Evolutionary conservation across 1,140 invertebrate genomes (phyloP).

Genomic region (Drosophila rhopaloa): DNA sequence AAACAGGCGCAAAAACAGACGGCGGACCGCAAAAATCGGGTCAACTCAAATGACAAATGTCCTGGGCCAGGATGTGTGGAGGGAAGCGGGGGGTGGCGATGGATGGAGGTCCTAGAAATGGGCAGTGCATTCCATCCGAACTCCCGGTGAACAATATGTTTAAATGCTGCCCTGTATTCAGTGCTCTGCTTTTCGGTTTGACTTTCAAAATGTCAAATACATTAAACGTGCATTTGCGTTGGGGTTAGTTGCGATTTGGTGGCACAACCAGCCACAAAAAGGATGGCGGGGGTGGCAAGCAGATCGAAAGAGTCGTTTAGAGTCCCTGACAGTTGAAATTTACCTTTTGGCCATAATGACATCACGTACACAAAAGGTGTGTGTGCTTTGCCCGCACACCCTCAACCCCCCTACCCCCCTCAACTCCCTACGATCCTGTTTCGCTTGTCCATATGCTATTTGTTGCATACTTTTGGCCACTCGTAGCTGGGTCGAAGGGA

Average conservation of each 20-base stretch:
- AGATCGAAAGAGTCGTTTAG: constrained; percentile 74
- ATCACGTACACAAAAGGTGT: constrained; percentile 81
- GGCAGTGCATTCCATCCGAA: constrained; percentile 9
- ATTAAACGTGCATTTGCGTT: constrained; percentile 80
- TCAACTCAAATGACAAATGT: constrained; percentile 79
- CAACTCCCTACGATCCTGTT: constrained; percentile 6
- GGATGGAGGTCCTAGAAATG: background rate
- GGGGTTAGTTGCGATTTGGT: constrained; percentile 73
- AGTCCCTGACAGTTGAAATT: constrained; percentile 78
- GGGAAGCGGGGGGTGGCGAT: background rate
- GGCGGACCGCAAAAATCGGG: constrained; percentile 75
- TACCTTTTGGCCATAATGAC: constrained; percentile 81
- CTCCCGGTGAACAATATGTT: constrained; percentile 57
- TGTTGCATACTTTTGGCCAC: constrained; percentile 62
- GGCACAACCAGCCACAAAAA: constrained; percentile 63
- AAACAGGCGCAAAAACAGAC: constrained; percentile 77
- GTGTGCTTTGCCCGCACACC: constrained; percentile 41
- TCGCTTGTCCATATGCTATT: constrained; percentile 67
- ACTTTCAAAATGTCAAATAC: constrained; percentile 82
- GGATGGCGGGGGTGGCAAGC: constrained; percentile 14
- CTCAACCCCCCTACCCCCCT: background rate
- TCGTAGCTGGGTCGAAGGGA: background rate
- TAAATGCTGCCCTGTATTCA: constrained; percentile 47
- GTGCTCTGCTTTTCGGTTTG: constrained; percentile 71
- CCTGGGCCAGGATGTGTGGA: constrained; percentile 9